phyloP scores from a whole-genome alignment of 2,113 vertebrate species.

The Leiothrix lutea region DNA sequence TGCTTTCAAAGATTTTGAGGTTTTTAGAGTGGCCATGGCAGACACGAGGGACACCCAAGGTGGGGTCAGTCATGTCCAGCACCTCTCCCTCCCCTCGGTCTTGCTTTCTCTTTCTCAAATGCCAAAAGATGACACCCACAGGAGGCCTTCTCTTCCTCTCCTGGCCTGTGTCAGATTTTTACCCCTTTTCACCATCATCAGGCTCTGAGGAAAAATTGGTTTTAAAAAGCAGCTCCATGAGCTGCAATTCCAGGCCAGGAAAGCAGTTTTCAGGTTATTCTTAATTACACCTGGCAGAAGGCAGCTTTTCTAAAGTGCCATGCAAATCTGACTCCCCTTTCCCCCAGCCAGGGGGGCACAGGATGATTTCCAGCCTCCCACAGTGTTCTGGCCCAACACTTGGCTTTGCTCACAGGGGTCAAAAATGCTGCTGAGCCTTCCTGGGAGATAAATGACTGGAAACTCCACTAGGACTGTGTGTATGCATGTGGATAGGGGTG shows the following conservation, averaged over 20 bases:
- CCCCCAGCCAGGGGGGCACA: accelerated
- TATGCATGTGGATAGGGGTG: accelerated
- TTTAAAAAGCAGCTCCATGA: neutral
- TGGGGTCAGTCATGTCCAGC: neutral
- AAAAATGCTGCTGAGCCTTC: neutral
- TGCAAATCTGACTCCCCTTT: neutral
- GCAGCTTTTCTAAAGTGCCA: accelerated
- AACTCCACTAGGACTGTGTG: accelerated
- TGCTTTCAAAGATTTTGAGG: neutral
- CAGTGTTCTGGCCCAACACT: accelerated
- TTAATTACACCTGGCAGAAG: neutral
- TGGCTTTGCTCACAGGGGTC: neutral
- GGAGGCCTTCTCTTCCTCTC: neutral
- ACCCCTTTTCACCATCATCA: neutral
- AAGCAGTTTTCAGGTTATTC: neutral
- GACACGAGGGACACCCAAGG: accelerated
- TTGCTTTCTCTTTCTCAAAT: neutral
- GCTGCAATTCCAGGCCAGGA: neutral
- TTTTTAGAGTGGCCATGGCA: neutral
- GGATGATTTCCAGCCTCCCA: neutral
- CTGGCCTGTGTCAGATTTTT: neutral
- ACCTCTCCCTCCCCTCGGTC: accelerated
- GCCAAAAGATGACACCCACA: neutral
- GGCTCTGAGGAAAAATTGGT: neutral
- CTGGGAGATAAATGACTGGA: neutral